Conservation (phyloP, 2,888 invertebrate genomes). For the Baronia brevicornis region DNA sequence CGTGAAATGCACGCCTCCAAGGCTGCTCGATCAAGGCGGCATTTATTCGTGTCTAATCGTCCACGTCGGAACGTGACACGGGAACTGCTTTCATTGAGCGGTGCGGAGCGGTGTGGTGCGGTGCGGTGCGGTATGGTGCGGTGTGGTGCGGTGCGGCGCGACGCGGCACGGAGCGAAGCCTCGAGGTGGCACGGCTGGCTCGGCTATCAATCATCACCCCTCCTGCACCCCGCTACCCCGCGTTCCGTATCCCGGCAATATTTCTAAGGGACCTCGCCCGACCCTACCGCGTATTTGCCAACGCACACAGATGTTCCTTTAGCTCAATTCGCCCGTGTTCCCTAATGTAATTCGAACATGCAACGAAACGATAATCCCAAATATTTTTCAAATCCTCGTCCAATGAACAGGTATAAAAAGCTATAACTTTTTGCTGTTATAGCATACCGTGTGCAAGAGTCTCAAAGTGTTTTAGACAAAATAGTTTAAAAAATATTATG, state of each 20-base stretch:
- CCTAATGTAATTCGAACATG: slow-evolving; percentile 15
- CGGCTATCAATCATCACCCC: slow-evolving; percentile 35
- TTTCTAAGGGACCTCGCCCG: slow-evolving; percentile 21
- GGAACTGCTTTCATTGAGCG: slow-evolving; percentile 10
- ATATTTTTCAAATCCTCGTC: slow-evolving; percentile 10
- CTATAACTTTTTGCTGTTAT: neutral
- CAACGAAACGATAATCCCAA: slow-evolving; percentile 2
- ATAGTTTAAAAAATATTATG: slow-evolving; percentile 6
- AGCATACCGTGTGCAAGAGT: too few relatives aligned
- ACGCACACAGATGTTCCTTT: slow-evolving; percentile 19
- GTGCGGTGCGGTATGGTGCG: too few relatives aligned
- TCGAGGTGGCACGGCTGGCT: slow-evolving; percentile 16
- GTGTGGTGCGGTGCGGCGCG: too few relatives aligned
- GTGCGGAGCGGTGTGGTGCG: too few relatives aligned
- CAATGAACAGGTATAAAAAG: neutral
- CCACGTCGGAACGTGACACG: slow-evolving; percentile 11
- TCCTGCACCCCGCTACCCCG: slow-evolving; percentile 20
- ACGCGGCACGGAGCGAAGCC: too few relatives aligned
- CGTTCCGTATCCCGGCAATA: slow-evolving; percentile 25
- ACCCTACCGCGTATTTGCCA: slow-evolving; percentile 12
- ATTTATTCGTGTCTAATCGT: slow-evolving; percentile 9
- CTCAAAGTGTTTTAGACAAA: slow-evolving; percentile 6
- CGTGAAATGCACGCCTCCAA: too few relatives aligned
- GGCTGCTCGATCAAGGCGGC: neutral
- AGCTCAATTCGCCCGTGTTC: slow-evolving; percentile 7